Evolutionary conservation across 2,888 invertebrate genomes (phyloP).

Genomic region (Drosophila macrothrix): DNA sequence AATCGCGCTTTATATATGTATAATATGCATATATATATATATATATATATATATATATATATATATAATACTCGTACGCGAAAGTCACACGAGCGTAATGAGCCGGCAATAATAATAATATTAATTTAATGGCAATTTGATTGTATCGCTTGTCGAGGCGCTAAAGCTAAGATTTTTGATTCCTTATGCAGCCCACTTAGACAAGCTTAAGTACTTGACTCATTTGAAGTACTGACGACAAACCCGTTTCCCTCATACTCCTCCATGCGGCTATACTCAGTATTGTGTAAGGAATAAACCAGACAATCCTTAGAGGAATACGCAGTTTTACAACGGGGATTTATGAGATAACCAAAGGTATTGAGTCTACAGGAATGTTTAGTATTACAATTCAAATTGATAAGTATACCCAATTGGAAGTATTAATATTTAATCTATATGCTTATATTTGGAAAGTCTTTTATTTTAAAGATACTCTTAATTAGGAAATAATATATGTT

Average conservation of each 20-base stretch:
- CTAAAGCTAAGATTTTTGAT: conserved; percentile 21
- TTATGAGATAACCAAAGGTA: too few relatives aligned
- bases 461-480: too few relatives aligned
- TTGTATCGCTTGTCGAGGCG: conserved; percentile 30
- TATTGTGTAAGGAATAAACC: neutral
- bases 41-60: conserved; percentile 8
- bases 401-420: neutral
- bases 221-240: conserved; percentile 5
- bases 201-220: conserved; percentile 17
- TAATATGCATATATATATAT: neutral
- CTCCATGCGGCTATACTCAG: neutral
- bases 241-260: neutral
- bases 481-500: too few relatives aligned
- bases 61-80: conserved; percentile 23
- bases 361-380: neutral
- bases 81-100: conserved; percentile 63
- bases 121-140: conserved; percentile 41
- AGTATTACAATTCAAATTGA: neutral
- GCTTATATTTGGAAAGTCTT: neutral
- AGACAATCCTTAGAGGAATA: neutral
- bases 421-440: neutral
- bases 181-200: conserved; percentile 7
- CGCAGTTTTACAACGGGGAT: neutral
- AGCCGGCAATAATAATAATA: conserved; percentile 56
- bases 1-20: conserved; percentile 28